These are phyloP conservation scores for Wiebesia pumilae DNA, from an alignment of 1,140 invertebrate species.

Conservation along the genomic window DNA sequence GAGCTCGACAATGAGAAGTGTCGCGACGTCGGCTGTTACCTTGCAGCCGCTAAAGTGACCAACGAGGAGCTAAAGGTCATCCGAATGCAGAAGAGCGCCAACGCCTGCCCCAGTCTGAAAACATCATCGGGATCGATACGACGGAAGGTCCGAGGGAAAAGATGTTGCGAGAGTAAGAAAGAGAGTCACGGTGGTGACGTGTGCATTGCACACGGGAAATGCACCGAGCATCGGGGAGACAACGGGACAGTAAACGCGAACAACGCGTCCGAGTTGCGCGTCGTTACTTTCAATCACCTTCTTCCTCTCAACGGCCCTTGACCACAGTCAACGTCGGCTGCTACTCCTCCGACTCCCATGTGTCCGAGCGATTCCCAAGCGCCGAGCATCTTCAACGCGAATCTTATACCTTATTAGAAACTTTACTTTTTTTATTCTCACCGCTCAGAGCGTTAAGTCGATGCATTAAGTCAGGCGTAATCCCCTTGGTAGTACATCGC, in stretches of 20 bases:
- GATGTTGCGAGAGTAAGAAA: neutral
- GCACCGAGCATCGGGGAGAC: slow-evolving; percentile 48
- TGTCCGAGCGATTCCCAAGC: neutral
- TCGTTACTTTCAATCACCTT: slow-evolving; percentile 65
- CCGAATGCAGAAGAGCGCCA: neutral
- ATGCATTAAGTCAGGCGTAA: too few species aligned
- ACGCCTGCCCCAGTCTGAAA: neutral
- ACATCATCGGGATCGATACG: neutral
- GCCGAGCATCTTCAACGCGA: neutral
- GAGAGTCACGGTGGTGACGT: neutral
- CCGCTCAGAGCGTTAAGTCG: neutral
- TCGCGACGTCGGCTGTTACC: too few species aligned
- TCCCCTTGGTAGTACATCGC: neutral
- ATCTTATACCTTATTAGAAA: neutral
- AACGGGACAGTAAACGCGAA: slow-evolving; percentile 63
- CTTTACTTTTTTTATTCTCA: neutral
- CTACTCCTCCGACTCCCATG: neutral
- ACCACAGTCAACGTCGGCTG: neutral
- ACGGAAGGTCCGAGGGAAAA: neutral
- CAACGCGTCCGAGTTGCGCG: slow-evolving; percentile 54
- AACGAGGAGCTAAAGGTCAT: neutral
- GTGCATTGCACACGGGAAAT: slow-evolving; percentile 21
- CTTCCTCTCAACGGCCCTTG: neutral
- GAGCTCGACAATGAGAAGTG: too few species aligned
- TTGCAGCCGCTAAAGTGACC: too few species aligned